Percentiles rank a stretch among this genome's conserved stretches.
These are phyloP conservation scores for Cylloceria caligata DNA, from an alignment of 2,888 invertebrate species.

Conservation along the genomic window DNA sequence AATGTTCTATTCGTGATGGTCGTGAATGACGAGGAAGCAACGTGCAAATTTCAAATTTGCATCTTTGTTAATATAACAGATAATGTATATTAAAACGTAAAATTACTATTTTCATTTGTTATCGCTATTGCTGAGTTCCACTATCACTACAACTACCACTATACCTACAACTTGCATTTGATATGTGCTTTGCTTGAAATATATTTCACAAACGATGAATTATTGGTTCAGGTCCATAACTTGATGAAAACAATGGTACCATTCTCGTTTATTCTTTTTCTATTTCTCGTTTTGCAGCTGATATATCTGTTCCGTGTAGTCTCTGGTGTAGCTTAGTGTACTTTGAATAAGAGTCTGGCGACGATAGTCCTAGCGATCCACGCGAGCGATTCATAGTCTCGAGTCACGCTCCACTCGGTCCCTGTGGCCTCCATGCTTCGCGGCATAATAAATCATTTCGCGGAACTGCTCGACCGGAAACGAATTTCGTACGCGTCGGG, in stretches of 20 bases:
- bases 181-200: conserved; percentile 14
- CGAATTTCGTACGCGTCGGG: conserved; percentile 77
- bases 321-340: conserved; percentile 17
- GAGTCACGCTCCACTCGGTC: conserved; percentile 78
- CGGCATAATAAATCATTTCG: conserved; percentile 84
- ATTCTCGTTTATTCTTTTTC: conserved; percentile 20
- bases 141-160: too few relatives aligned
- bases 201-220: conserved; percentile 10
- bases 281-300: conserved; percentile 10
- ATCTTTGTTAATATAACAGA: neutral
- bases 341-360: conserved; percentile 61
- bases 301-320: conserved; percentile 16
- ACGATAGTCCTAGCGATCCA: conserved; percentile 72
- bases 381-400: conserved; percentile 79
- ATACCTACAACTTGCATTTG: conserved; percentile 1
- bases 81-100: neutral
- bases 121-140: neutral
- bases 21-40: too few relatives aligned
- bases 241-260: conserved; percentile 34
- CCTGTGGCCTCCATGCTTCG: conserved; percentile 74
- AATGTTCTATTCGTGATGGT: too few relatives aligned
- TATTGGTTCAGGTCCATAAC: conserved; percentile 1
- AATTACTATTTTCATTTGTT: neutral
- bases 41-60: too few relatives aligned
- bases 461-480: conserved; percentile 83